phyloP scores from a whole-genome alignment of 92 coral and sea anemone genomes.

The Galaxea fascicularis region DNA sequence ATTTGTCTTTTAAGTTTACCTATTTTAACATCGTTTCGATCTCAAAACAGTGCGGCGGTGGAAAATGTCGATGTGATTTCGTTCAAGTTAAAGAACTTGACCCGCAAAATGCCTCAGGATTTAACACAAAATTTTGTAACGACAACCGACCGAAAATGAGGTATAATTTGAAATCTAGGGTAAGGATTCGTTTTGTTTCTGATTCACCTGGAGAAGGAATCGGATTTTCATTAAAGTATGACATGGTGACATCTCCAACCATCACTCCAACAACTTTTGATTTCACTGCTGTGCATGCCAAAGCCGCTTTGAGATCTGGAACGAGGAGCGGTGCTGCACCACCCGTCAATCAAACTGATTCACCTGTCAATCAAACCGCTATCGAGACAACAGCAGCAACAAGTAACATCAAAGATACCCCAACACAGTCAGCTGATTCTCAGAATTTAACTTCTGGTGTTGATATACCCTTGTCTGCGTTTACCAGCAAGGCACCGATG shows the following conservation, averaged over 20 bases:
- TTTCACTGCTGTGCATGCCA: background rate
- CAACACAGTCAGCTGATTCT: background rate
- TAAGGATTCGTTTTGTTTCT: constrained; percentile 53
- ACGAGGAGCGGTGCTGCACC: background rate
- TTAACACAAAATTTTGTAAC: constrained; percentile 51
- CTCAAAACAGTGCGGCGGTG: constrained; percentile 45
- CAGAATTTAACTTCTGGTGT: background rate
- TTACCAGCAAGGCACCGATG: constrained; percentile 20
- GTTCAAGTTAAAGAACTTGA: constrained; percentile 53
- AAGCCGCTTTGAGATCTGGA: background rate
- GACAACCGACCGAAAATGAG: constrained; percentile 50
- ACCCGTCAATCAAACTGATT: constrained; percentile 19
- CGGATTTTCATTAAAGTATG: constrained; percentile 55
- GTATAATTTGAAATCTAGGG: constrained; percentile 39
- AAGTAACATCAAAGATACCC: background rate
- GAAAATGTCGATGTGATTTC: constrained; percentile 63
- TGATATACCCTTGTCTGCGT: constrained; percentile 23
- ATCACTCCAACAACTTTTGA: constrained; percentile 1
- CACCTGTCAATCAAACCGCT: constrained; percentile 20
- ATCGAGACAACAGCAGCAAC: constrained; percentile 7
- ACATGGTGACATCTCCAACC: constrained; percentile 4
- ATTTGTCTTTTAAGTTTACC: constrained; percentile 48
- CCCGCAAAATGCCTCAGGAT: constrained; percentile 13
- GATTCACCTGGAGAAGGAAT: constrained; percentile 33
- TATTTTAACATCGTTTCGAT: constrained; percentile 54